Evolutionary conservation across 2,113 vertebrate species (phyloP).

Genomic region (Dryoscopus gambensis): DNA sequence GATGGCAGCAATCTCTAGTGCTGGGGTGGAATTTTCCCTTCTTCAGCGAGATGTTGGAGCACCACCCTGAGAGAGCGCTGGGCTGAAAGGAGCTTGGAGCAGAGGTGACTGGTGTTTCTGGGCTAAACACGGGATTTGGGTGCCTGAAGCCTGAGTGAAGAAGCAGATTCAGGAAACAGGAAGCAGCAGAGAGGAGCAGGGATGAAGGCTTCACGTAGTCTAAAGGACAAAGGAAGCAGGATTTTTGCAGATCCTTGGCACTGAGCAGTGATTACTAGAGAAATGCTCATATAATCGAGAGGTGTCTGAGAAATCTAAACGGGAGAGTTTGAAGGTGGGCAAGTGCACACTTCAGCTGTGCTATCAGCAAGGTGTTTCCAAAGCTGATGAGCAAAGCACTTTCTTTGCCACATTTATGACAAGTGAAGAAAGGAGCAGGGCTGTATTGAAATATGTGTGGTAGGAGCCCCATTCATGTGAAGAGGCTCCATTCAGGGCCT

Average conservation of each 20-base stretch:
- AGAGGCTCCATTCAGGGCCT: neutral
- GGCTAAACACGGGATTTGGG: neutral
- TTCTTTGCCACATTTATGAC: neutral
- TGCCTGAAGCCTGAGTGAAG: neutral
- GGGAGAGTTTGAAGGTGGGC: neutral
- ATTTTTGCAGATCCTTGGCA: neutral
- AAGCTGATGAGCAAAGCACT: neutral
- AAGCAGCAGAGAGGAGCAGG: neutral
- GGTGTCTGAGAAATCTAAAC: neutral
- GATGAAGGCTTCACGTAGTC: neutral
- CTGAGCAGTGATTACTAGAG: neutral
- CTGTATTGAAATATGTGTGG: neutral
- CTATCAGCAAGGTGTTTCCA: neutral
- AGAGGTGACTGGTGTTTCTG: neutral
- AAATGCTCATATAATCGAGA: neutral
- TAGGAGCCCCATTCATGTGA: neutral
- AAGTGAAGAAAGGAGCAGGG: neutral
- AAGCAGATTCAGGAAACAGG: neutral
- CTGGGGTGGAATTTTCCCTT: neutral
- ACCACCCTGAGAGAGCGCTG: fast-evolving
- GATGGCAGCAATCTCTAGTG: neutral
- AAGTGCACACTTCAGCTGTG: neutral
- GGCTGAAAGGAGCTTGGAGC: neutral
- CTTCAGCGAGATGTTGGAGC: neutral
- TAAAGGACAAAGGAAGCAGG: neutral